Evolutionary conservation across 2,113 vertebrate species (phyloP).

Genomic region (Pholis gunnellus): DNA sequence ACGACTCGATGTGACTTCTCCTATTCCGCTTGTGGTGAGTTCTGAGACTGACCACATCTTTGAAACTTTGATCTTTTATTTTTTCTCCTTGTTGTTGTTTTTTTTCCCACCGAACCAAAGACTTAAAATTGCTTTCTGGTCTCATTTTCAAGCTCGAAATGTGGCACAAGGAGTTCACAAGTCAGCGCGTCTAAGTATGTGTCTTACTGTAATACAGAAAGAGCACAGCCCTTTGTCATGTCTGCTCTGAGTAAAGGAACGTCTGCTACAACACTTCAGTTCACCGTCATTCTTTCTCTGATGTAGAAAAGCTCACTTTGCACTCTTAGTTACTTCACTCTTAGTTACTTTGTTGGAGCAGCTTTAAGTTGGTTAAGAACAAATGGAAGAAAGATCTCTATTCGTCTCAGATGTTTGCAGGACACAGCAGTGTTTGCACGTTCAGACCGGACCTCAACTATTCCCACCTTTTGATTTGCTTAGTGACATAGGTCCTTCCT

Average conservation of each 20-base stretch:
- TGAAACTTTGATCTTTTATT: slow-evolving; percentile 50
- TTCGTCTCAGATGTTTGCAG: background rate
- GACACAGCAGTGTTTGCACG: background rate
- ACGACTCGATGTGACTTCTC: slow-evolving; percentile 30
- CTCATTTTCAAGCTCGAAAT: slow-evolving; percentile 21
- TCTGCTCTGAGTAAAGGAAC: background rate
- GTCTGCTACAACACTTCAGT: background rate
- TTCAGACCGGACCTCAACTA: background rate
- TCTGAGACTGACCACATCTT: slow-evolving; percentile 39
- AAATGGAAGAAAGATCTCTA: background rate
- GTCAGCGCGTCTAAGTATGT: slow-evolving; percentile 40
- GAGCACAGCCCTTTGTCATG: background rate
- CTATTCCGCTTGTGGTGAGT: slow-evolving; percentile 51
- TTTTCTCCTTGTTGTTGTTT: slow-evolving; percentile 27
- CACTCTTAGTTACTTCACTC: background rate
- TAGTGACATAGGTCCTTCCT: slow-evolving; percentile 13
- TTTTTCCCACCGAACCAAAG: slow-evolving; percentile 6
- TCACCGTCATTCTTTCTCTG: background rate
- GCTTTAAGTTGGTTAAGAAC: background rate
- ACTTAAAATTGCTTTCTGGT: slow-evolving; percentile 25
- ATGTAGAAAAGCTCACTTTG: background rate
- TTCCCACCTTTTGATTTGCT: slow-evolving; percentile 27
- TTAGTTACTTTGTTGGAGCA: background rate
- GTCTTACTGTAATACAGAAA: background rate
- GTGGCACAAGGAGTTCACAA: slow-evolving; percentile 11